Base-by-base conservation (phyloP, 2,888 invertebrate species). In the Harpalus rufipes region DNA sequence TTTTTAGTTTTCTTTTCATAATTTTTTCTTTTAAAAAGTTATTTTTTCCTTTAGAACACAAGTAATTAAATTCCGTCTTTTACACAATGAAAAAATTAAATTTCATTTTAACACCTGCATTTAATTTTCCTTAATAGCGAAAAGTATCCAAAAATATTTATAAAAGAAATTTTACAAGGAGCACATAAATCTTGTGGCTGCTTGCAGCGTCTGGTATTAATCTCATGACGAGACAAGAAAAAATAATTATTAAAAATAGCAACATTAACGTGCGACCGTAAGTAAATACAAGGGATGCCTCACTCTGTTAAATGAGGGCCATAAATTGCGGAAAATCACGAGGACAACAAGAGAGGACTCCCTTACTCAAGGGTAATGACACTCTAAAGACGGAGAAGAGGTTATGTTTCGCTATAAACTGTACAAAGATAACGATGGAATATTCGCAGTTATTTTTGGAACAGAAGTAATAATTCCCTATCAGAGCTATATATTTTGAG, bases 201-300 rank as follows among this genome's bases (percentile, higher is more conserved):
- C 41, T 18, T 14, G 41, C 18, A 16, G 79, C 5, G 39, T 16
- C 16, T 80, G 25, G n/a, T 58, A 80, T 80, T 80, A 80, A 80
- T 80, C 79, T 80, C 59, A 16, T 39, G 41, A 7, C 79, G 21
- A 81, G 81, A 81, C 81, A 81, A 81, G 81, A 81, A 81, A 81
- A 81, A 81, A 81, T 81, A 81, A 81, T 81, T 81, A 81, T 58
- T 81, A 81, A 81, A 81, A 81, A 81, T 81, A 81, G 81, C 81
- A 81, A 81, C 81, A 81, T 81, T 81, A 81, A 44, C 81, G 81
- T 14, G 51, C 44, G 44, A 51, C 44, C 51, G 41, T 51, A 65
- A 81, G 81, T 81, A 81, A 81, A 81, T 81, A 81, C 58, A 10
- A 12, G 6, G 68, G 68, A 63, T 81, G 65, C 65, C 65, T 81